These are phyloP conservation scores for Hyla sarda DNA, from an alignment of 2,113 vertebrate species.

Conservation along the genomic window DNA sequence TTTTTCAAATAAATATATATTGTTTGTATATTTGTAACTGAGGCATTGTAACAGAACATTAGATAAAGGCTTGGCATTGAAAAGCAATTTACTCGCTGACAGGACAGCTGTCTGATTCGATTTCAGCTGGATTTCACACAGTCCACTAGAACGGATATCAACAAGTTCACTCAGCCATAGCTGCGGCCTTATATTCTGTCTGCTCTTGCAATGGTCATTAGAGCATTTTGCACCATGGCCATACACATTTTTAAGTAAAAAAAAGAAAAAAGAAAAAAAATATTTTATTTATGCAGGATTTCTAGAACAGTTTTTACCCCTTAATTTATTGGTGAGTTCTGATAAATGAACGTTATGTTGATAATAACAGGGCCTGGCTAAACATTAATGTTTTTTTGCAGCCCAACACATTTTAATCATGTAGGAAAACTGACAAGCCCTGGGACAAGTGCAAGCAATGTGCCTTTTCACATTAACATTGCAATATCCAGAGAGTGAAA, in stretches of 20 bases:
- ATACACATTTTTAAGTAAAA: slow-evolving; percentile 25
- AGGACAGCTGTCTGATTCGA: slow-evolving; percentile 54
- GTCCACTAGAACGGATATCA: slow-evolving; percentile 34
- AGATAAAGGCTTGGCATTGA: slow-evolving; percentile 19
- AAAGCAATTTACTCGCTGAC: slow-evolving; percentile 44
- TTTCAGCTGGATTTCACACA: slow-evolving; percentile 45
- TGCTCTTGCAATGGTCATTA: slow-evolving; percentile 36
- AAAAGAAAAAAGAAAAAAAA: slow-evolving; percentile 30
- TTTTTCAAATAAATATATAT: neutral
- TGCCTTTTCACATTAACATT: slow-evolving; percentile 54
- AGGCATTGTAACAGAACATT: slow-evolving; percentile 25
- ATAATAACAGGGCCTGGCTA: slow-evolving; percentile 28
- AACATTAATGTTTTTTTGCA: slow-evolving; percentile 48
- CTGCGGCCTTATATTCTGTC: neutral
- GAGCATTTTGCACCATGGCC: slow-evolving; percentile 23
- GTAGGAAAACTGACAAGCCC: slow-evolving; percentile 51
- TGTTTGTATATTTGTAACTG: neutral
- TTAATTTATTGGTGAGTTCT: slow-evolving; percentile 9
- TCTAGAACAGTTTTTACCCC: neutral
- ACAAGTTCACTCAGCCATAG: slow-evolving; percentile 37
- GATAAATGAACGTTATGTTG: slow-evolving; percentile 35
- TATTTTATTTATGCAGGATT: neutral
- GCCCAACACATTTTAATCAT: slow-evolving; percentile 55
- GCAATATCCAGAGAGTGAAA: slow-evolving; percentile 40
- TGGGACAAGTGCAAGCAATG: slow-evolving; percentile 47